Percentiles rank a stretch among this genome's conserved stretches.
Conservation (phyloP, 92 coral and sea anemone genomes). For the Micromussa lordhowensis region DNA sequence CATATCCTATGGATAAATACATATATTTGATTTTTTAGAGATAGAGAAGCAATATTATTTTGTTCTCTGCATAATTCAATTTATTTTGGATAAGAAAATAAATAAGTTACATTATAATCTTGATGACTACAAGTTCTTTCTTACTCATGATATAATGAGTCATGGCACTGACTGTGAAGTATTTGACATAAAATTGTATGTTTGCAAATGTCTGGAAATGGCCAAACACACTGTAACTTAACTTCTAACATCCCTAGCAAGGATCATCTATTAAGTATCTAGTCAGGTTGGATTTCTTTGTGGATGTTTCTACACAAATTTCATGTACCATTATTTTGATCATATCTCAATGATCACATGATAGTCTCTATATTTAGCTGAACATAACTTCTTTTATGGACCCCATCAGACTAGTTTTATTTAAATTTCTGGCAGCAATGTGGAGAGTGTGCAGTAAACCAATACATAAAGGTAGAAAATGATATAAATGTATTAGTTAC, state of each 20-base stretch:
- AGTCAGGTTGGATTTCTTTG: not conserved
- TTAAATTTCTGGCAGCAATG: not conserved
- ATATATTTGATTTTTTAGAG: not conserved
- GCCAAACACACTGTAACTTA: not conserved
- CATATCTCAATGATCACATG: not conserved
- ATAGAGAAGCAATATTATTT: too few species aligned
- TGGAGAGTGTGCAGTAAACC: not conserved
- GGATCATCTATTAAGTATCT: not conserved
- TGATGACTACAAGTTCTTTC: not conserved
- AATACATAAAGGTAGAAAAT: constrained; percentile 5
- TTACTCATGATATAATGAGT: not conserved
- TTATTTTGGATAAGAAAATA: constrained; percentile 13
- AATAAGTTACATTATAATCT: not conserved
- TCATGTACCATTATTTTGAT: not conserved
- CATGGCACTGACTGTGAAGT: too few species aligned
- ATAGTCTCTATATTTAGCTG: not conserved
- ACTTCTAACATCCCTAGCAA: not conserved
- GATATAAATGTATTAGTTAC: not conserved
- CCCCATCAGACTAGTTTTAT: not conserved
- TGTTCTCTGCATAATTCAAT: not conserved
- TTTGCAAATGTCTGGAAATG: not conserved
- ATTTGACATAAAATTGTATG: not conserved
- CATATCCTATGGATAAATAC: constrained; percentile 24
- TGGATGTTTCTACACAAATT: not conserved
- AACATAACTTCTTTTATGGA: not conserved